phyloP scores from a whole-genome alignment of 2,888 invertebrate species.

The Rhodophaea formosa region DNA sequence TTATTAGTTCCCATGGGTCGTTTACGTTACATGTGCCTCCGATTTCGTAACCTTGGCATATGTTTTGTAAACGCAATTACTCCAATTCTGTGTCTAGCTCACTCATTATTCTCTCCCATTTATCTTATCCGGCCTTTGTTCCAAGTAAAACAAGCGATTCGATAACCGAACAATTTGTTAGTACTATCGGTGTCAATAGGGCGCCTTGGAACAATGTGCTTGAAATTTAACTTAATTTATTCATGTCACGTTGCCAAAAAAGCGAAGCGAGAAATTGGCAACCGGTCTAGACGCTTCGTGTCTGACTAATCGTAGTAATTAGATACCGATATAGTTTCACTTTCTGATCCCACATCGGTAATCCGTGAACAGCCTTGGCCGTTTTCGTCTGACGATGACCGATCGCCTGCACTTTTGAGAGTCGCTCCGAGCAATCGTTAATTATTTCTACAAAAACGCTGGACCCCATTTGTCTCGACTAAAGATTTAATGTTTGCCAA shows the following conservation, averaged over 20 bases:
- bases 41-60: slow-evolving; percentile 63
- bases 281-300: slow-evolving; percentile 47
- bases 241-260: slow-evolving; percentile 62
- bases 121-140: slow-evolving; percentile 31
- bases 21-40: slow-evolving; percentile 60
- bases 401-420: slow-evolving; percentile 26
- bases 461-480: slow-evolving; percentile 47
- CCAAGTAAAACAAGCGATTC: slow-evolving; percentile 30
- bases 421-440: slow-evolving; percentile 33
- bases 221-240: slow-evolving; percentile 60
- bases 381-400: slow-evolving; percentile 38
- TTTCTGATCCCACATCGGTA: slow-evolving; percentile 55
- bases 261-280: slow-evolving; percentile 52
- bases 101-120: slow-evolving; percentile 33
- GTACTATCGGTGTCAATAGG: slow-evolving; percentile 62
- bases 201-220: slow-evolving; percentile 57
- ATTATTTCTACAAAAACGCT: slow-evolving; percentile 37
- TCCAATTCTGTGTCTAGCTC: slow-evolving; percentile 38
- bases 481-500: slow-evolving; percentile 57
- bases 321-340: slow-evolving; percentile 64
- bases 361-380: slow-evolving; percentile 58
- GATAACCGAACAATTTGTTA: slow-evolving; percentile 6
- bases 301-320: slow-evolving; percentile 63
- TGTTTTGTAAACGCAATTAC: slow-evolving; percentile 49
- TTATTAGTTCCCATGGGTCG: slow-evolving; percentile 69